Base-by-base conservation (phyloP, 2,797 vertebrate species). In the Channallabes apus region DNA sequence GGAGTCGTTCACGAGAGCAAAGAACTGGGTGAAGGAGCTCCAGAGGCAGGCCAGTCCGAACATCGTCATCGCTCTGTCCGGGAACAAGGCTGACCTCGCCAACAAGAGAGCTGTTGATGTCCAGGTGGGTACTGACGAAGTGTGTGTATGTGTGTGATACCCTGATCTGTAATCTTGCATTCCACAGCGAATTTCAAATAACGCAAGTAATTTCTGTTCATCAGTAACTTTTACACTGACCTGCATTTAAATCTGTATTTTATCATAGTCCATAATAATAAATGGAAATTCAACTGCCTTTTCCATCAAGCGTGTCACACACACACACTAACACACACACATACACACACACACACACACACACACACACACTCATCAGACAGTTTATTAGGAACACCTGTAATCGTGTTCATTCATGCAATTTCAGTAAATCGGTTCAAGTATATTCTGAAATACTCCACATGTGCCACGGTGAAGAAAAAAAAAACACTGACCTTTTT, bases 21-120 rank as follows among this genome's bases (percentile, higher is more conserved):
- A 99, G 94, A 99, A 98, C 90, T 99, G 98, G 98, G 98, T 99
- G 91, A 99, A 99, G 94, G 98, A 99, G 93, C 96, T 99, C 89
- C 98, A 99, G 93, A 97, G 97, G 92, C 98, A 99, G 97, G 98
- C 98, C 88, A 99, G 97, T 90, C 98, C 98, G 86, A 99, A 97
- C 90, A 99, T 99, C 91, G 98, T 99, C 93, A 99, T 99, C 91
- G 98, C 97, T 92, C 94, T 99, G 93, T 97, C 98, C 88, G 98
- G 98, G 92, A 99, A 99, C 93, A 99, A 99, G 93, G 97, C 98
- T 82, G 98, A 99, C 91, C 95, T 99, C 85, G 97, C 98, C 91
- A 98, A 92, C 94, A 99, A 99, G 94, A 97, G 98, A 94, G 96
- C 97, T 87, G 98, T 99, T 67, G 97, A 99, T 93, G 98, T 98